Conservation (phyloP, 2,797 vertebrate genomes). For the Rhadinocentrus ornatus region DNA sequence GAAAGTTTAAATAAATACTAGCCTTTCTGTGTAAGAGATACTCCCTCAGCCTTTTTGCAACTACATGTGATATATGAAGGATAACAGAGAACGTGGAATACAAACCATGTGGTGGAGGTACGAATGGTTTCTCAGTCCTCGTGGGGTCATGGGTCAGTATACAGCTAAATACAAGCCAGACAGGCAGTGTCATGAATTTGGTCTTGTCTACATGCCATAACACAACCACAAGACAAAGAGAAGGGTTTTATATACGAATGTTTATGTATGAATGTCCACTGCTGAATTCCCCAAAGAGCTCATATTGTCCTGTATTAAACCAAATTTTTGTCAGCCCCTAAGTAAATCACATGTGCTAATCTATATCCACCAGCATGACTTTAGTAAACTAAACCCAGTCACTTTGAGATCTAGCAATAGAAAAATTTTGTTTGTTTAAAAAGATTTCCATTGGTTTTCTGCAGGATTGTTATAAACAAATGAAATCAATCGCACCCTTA, state of each 20-base stretch:
- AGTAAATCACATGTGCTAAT: background rate
- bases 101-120: conserved; percentile 39
- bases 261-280: background rate
- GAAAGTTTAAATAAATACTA: conserved; percentile 39
- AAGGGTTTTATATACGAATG: background rate
- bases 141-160: conserved; percentile 33
- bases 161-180: conserved; percentile 31
- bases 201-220: conserved; percentile 6
- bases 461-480: background rate
- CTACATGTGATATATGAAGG: conserved; percentile 22
- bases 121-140: background rate
- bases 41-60: background rate
- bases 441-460: too few species aligned
- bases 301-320: background rate
- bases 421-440: too few species aligned
- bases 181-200: background rate
- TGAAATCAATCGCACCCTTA: background rate
- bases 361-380: background rate
- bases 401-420: too few species aligned
- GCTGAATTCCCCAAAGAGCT: conserved; percentile 1
- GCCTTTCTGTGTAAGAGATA: conserved; percentile 22
- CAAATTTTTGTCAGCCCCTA: background rate
- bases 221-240: background rate
- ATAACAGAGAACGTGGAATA: conserved; percentile 48
- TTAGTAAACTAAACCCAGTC: background rate